Evolutionary conservation across 1,140 invertebrate genomes (phyloP).

Genomic region (Scaptomyza pallida): DNA sequence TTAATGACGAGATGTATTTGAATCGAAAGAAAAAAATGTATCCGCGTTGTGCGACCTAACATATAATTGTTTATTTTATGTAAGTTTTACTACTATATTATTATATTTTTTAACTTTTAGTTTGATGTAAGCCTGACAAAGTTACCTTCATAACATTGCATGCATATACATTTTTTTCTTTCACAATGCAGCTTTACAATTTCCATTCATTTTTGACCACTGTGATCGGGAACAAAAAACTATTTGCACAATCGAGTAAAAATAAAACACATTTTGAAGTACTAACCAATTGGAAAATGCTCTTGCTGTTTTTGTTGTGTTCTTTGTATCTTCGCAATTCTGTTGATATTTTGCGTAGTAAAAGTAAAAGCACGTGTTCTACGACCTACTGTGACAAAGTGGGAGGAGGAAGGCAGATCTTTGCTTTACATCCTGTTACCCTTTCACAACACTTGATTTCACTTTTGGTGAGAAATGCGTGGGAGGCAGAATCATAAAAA

Average conservation of each 20-base stretch:
- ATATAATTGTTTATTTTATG: too few species aligned
- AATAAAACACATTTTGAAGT: slow-evolving; percentile 47
- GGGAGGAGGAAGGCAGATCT: slow-evolving; percentile 3
- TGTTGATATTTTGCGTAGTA: slow-evolving; percentile 60
- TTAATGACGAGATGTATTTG: background rate
- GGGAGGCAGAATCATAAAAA: background rate
- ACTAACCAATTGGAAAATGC: slow-evolving; percentile 58
- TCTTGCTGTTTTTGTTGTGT: slow-evolving; percentile 23
- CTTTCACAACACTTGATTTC: slow-evolving; percentile 19
- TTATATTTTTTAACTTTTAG: too few species aligned
- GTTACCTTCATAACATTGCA: too few species aligned
- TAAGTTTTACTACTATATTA: too few species aligned
- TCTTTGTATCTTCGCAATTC: slow-evolving; percentile 23
- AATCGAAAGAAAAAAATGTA: too few species aligned
- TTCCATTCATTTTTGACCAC: slow-evolving; percentile 21
- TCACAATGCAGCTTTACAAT: slow-evolving; percentile 8
- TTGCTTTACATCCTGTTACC: slow-evolving; percentile 12
- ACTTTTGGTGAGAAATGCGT: slow-evolving; percentile 8
- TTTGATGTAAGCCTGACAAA: too few species aligned
- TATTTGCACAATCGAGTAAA: slow-evolving; percentile 54
- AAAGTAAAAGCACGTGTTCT: slow-evolving; percentile 60
- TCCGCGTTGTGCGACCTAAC: too few species aligned
- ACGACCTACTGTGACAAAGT: slow-evolving; percentile 27
- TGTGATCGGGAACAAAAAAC: slow-evolving; percentile 41
- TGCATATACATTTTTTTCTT: too few species aligned